Evolutionary conservation across 2,888 invertebrate genomes (phyloP).

Genomic region (Pseudanteris insignis): DNA sequence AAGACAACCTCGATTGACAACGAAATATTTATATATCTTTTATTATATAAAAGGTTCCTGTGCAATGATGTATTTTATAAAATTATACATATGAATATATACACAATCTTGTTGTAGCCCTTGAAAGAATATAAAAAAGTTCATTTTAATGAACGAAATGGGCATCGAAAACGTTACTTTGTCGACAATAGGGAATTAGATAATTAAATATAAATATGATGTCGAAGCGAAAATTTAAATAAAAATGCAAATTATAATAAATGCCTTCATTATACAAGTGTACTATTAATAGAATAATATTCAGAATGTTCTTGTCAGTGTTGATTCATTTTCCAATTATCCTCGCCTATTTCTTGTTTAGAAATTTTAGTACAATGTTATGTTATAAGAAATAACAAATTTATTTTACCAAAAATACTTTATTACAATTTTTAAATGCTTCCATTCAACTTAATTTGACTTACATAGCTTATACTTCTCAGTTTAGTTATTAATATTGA

Average conservation of each 20-base stretch:
- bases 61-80: constrained; percentile 34
- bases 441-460: no score
- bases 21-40: constrained; percentile 30
- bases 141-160: no score
- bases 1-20: constrained; percentile 3
- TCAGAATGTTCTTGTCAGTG: constrained; percentile 42
- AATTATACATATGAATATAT: constrained; percentile 33
- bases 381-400: no score
- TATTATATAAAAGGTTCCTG: constrained; percentile 15
- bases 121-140: no score
- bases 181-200: constrained; percentile 37
- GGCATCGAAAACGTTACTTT: constrained; percentile 38
- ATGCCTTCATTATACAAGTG: constrained; percentile 44
- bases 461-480: no score
- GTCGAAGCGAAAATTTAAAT: constrained; percentile 42
- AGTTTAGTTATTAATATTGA: no score
- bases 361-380: no score
- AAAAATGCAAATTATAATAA: constrained; percentile 44
- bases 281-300: constrained; percentile 45
- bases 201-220: constrained; percentile 41
- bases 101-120: no score
- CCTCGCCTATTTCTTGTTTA: no score
- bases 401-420: no score
- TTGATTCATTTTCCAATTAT: constrained; percentile 31
- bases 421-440: no score